Conservation (phyloP, 2,888 invertebrate genomes). For the Dolichopus griseipennis region DNA sequence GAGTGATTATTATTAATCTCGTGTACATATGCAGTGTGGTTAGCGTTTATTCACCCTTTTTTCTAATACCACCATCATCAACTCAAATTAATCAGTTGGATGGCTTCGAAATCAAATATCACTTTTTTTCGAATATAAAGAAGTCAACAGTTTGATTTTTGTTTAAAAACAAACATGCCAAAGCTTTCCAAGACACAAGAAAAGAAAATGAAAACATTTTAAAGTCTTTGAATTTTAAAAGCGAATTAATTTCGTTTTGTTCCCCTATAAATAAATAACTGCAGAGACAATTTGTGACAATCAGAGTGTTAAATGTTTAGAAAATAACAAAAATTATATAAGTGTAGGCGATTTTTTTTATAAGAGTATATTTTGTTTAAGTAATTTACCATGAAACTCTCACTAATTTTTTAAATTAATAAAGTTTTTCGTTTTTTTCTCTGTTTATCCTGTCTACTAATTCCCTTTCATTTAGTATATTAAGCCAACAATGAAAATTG, state of each 20-base stretch:
- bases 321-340: not conserved
- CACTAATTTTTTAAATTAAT: not conserved
- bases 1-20: not conserved
- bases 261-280: not conserved
- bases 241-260: too few species aligned
- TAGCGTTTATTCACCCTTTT: not conserved
- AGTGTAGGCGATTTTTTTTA: not conserved
- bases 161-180: not conserved
- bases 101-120: not conserved
- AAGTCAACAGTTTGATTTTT: too few species aligned
- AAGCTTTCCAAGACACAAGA: not conserved
- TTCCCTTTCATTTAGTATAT: too few species aligned
- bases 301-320: slow-evolving; percentile 1
- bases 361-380: not conserved
- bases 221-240: not conserved
- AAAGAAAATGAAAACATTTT: not conserved
- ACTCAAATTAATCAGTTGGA: not conserved
- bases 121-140: too few species aligned
- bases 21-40: not conserved
- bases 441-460: too few species aligned
- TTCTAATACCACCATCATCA: not conserved
- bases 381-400: not conserved
- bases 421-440: not conserved
- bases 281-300: slow-evolving; percentile 1
- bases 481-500: too few species aligned